A percentile compares a stretch with the other conserved stretches of the same genome.
Conservation (phyloP, 2,888 invertebrate genomes). For the Phlogophora meticulosa region DNA sequence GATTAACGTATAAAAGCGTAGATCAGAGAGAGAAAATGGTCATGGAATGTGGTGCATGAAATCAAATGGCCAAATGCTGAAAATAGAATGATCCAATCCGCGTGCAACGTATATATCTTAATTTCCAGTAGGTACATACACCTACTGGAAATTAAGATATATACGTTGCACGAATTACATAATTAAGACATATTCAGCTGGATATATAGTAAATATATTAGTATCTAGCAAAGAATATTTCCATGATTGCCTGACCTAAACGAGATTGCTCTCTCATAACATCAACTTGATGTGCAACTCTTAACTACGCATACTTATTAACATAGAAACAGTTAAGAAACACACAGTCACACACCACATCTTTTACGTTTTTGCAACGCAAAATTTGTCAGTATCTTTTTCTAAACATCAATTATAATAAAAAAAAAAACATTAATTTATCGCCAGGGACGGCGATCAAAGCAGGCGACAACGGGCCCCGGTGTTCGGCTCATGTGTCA, state of each 20-base stretch:
- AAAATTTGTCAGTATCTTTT: slow-evolving; percentile 51
- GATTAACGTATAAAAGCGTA: slow-evolving; percentile 12
- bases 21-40: slow-evolving; percentile 10
- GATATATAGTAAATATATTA: no score
- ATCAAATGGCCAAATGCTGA: slow-evolving; percentile 16
- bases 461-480: slow-evolving; percentile 78
- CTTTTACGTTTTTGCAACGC: slow-evolving; percentile 29
- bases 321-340: neutral
- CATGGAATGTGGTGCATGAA: slow-evolving; percentile 16
- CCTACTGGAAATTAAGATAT: no score
- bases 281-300: neutral
- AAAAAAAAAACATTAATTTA: slow-evolving; percentile 75
- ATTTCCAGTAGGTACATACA: neutral
- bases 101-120: neutral
- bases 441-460: slow-evolving; percentile 75
- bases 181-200: no score
- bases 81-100: neutral
- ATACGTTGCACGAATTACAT: neutral
- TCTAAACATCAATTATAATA: slow-evolving; percentile 53
- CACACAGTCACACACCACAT: neutral
- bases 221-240: no score
- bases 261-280: no score
- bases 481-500: slow-evolving; percentile 73
- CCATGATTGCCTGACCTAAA: neutral
- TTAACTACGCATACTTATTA: neutral